A percentile compares a stretch with the other conserved stretches of the same genome.
Conservation (phyloP, 2,888 invertebrate species). For the Cryptocephalus primarius region DNA sequence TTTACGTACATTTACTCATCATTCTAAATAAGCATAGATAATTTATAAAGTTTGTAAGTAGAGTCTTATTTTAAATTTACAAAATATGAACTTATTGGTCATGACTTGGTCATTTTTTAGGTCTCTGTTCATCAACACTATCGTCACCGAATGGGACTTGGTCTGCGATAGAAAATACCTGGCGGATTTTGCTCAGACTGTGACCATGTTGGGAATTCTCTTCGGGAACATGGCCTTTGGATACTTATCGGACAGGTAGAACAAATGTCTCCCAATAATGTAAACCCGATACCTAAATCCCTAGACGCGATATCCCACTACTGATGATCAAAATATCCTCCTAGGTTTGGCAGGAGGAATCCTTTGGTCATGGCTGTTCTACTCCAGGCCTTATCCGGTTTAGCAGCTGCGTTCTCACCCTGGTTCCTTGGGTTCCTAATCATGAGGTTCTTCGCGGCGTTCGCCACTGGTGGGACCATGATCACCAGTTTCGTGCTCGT, state of each 20-base stretch:
- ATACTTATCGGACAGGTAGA: slow-evolving; percentile 63
- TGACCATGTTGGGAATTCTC: slow-evolving; percentile 69
- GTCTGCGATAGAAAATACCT: slow-evolving; percentile 56
- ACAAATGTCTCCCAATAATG: not conserved
- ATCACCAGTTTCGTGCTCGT: slow-evolving; percentile 62
- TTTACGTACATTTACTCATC: no score
- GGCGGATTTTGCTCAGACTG: slow-evolving; percentile 63
- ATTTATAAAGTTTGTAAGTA: no score
- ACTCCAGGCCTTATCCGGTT: slow-evolving; percentile 60
- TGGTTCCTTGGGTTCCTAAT: slow-evolving; percentile 53
- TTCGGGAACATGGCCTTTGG: slow-evolving; percentile 67
- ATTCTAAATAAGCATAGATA: no score
- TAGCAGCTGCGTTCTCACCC: slow-evolving; percentile 58
- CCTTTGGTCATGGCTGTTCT: slow-evolving; percentile 64
- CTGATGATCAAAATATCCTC: not conserved
- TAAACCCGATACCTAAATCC: no score
- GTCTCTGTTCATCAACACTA: slow-evolving; percentile 57
- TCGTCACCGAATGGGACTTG: slow-evolving; percentile 65
- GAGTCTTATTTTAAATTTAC: no score
- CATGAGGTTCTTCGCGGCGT: slow-evolving; percentile 58
- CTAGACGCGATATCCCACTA: no score
- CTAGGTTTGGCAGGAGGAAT: slow-evolving; percentile 62
- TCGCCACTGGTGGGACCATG: slow-evolving; percentile 77
- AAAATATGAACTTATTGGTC: no score
- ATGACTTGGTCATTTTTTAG: slow-evolving; percentile 18